Evolutionary conservation across 2,888 invertebrate species (phyloP), one percentile per base, ranked within the genome.

Genomic region (Lochmaea crataegi): DNA sequence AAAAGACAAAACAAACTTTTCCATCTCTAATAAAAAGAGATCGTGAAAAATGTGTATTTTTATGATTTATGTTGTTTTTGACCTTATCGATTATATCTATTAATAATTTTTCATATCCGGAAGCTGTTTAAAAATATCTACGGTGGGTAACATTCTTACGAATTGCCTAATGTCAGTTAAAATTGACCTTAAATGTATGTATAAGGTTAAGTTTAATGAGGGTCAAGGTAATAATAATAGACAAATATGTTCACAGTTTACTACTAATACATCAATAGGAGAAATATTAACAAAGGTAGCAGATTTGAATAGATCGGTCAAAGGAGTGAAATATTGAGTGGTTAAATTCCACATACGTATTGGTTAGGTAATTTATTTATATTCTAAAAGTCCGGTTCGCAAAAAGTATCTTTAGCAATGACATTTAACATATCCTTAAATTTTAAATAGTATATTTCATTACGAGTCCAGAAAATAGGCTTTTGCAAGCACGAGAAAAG

Each of bases 191-290:
- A 18, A 18, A 18, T 18, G 48, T 16, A 16, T 18, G n/a, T 32
- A 48, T 10, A 16, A 18, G 18, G 51, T 53, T 53, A 16, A 53
- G 16, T 18, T 53, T 53, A 9, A 53, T 53, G 9, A 53, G 18
- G 53, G n/a, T 53, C 53, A 16, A 53, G 53, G 53, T 53, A 53
- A 53, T 53, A 51, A 51, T 51, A 51, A 16, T n/a, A 53, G 10
- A 53, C 51, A 10, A 10, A 16, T 53, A 18, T 18, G 18, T 45
- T 45, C 1, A 45, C 45, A 12, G 14, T 12, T 12, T 10, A 14
- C 11, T 12, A 1, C 0, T 4, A 45, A 2, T 45, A 45, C 11
- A 32, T 6, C 7, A 32, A 32, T 32, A 32, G 32, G 7, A 32
- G 32, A 32, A 32, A 32, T 32, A 32, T 32, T 32, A 32, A 32